These are phyloP conservation scores for Pachypeltis micranthus DNA, from an alignment of 1,140 invertebrate species.

Conservation along the genomic window DNA sequence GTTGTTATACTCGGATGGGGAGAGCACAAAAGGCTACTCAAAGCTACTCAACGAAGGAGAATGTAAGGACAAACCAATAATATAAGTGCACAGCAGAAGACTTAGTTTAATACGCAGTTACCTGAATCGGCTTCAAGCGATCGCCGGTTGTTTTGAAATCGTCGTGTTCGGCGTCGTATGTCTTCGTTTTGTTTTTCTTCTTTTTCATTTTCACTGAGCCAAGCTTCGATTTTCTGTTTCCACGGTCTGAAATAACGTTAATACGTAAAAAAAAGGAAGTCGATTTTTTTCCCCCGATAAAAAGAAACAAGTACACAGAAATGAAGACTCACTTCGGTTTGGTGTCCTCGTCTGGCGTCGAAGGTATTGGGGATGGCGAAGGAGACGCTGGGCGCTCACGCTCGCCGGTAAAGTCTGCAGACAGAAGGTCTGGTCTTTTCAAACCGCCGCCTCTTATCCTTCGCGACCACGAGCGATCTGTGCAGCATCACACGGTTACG, in stretches of 20 bases:
- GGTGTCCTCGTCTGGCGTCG: conserved; percentile 37
- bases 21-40: no score
- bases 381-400: conserved; percentile 62
- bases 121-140: conserved; percentile 71
- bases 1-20: no score
- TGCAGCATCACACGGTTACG: conserved; percentile 11
- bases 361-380: conserved; percentile 41
- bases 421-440: conserved; percentile 53
- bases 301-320: not conserved
- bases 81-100: no score
- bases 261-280: not conserved
- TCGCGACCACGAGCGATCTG: conserved; percentile 77
- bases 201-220: conserved; percentile 76
- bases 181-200: conserved; percentile 60
- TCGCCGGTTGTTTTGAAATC: conserved; percentile 52
- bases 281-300: no score
- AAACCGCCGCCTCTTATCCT: conserved; percentile 54
- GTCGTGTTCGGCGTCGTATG: conserved; percentile 44
- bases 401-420: conserved; percentile 54
- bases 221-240: conserved; percentile 80
- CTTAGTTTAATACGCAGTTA: no score
- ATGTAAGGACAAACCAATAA: no score
- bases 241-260: conserved; percentile 48
- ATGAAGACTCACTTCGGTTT: conserved; percentile 36
- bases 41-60: no score